A percentile compares a stretch with the other conserved stretches of the same genome.
phyloP scores from a whole-genome alignment of 2,797 vertebrate genomes.

The Pagetopsis macropterus region DNA sequence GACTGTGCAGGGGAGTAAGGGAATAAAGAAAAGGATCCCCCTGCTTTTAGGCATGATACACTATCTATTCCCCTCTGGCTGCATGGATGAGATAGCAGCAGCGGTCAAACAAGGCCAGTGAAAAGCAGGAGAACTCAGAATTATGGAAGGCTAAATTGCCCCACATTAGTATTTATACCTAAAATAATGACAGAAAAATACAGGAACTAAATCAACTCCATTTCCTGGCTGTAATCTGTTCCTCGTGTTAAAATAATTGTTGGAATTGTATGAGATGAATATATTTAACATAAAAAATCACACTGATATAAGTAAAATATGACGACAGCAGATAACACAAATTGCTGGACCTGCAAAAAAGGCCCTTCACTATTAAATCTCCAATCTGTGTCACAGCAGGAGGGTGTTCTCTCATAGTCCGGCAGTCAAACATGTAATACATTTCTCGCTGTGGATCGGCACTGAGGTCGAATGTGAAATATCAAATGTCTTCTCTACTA shows the following conservation, averaged over 20 bases:
- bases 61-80: constrained; percentile 29
- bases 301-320: constrained; percentile 14
- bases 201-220: constrained; percentile 13
- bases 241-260: constrained; percentile 26
- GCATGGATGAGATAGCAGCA: constrained; percentile 30
- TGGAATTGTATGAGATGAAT: constrained; percentile 20
- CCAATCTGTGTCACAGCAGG: constrained; percentile 59
- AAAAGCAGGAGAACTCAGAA: constrained; percentile 12
- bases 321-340: constrained; percentile 14
- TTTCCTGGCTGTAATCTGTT: constrained; percentile 22
- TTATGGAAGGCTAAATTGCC: constrained; percentile 24
- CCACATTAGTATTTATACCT: constrained; percentile 27
- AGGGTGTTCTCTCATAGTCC: constrained; percentile 39
- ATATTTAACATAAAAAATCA: constrained; percentile 8
- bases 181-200: constrained; percentile 27
- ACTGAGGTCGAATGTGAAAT: constrained; percentile 51
- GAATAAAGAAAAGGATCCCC: constrained; percentile 34
- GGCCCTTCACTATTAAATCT: constrained; percentile 27
- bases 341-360: constrained; percentile 20
- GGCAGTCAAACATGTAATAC: constrained; percentile 46
- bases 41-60: constrained; percentile 30
- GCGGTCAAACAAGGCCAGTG: constrained; percentile 13
- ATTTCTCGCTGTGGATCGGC: constrained; percentile 27
- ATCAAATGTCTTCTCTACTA: constrained; percentile 33
- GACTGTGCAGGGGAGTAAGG: constrained; percentile 20